Evolutionary conservation across 2,888 invertebrate genomes (phyloP).

Genomic region (Trissoscelio sp.): DNA sequence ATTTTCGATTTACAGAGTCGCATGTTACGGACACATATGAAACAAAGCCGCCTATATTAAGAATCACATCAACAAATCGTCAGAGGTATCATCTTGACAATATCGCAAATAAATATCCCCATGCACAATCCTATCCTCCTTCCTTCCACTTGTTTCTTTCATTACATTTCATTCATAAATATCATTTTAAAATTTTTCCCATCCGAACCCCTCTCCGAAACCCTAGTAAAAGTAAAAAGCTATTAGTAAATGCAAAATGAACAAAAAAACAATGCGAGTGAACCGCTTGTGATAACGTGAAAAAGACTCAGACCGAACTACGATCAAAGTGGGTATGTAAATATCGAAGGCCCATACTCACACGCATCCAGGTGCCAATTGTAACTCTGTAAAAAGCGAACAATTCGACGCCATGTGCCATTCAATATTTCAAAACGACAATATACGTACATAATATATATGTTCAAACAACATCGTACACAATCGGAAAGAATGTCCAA

Average conservation of each 20-base stretch:
- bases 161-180: too few species aligned
- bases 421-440: constrained; percentile 37
- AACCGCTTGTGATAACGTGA: constrained; percentile 19
- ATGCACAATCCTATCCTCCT: constrained; percentile 82
- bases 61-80: constrained; percentile 56
- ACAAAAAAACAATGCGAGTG: constrained; percentile 49
- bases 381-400: constrained; percentile 66
- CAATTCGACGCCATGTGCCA: constrained; percentile 36
- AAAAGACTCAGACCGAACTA: constrained; percentile 25
- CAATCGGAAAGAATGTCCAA: constrained; percentile 21
- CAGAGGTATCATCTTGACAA: constrained; percentile 75
- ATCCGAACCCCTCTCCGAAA: constrained; percentile 74
- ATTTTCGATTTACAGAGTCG: constrained; percentile 36
- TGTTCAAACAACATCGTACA: constrained; percentile 40
- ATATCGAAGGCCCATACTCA: constrained; percentile 71
- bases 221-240: constrained; percentile 83
- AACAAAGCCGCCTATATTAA: constrained; percentile 55
- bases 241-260: constrained; percentile 82
- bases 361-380: constrained; percentile 70
- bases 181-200: too few species aligned
- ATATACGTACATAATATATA: constrained; percentile 48
- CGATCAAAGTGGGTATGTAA: constrained; percentile 13
- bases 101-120: constrained; percentile 80
- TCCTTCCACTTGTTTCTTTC: constrained; percentile 76
- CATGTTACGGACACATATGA: constrained; percentile 37